Conservation (phyloP, 2,888 invertebrate species). For the Drosophila subsilvestris region DNA sequence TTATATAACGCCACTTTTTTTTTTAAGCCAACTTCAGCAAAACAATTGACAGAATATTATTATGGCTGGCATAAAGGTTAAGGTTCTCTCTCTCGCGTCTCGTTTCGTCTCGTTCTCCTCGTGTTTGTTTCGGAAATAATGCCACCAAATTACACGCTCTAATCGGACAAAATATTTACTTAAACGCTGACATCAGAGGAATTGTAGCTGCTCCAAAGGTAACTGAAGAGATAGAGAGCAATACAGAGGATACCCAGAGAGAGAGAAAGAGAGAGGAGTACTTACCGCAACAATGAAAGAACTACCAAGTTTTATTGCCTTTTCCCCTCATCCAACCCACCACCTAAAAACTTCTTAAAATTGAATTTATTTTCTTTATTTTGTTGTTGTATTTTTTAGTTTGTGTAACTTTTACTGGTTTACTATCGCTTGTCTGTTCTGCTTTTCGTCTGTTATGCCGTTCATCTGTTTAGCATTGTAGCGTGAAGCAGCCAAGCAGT, state of each 20-base stretch:
- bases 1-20: conserved; percentile 33
- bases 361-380: conserved; percentile 30
- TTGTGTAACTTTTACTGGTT: conserved; percentile 63
- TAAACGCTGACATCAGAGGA: conserved; percentile 74
- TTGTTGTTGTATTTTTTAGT: conserved; percentile 25
- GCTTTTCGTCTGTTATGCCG: conserved; percentile 45
- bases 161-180: conserved; percentile 73
- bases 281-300: conserved; percentile 23
- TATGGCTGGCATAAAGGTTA: conserved; percentile 21
- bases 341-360: conserved; percentile 1
- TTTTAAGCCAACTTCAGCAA: conserved; percentile 4
- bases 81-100: background rate
- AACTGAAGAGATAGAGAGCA: background rate
- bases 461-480: conserved; percentile 69
- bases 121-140: conserved; percentile 25
- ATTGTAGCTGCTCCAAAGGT: conserved; percentile 35
- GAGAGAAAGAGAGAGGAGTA: conserved; percentile 8
- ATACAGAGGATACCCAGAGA: background rate
- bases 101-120: background rate
- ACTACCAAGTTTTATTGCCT: conserved; percentile 16
- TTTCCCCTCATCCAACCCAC: background rate
- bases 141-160: conserved; percentile 72
- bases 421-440: conserved; percentile 25
- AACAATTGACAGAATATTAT: conserved; percentile 5
- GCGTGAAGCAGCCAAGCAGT: conserved; percentile 56